These are phyloP conservation scores for Aricia artaxerxes DNA, from an alignment of 2,888 invertebrate genomes.

Conservation along the genomic window DNA sequence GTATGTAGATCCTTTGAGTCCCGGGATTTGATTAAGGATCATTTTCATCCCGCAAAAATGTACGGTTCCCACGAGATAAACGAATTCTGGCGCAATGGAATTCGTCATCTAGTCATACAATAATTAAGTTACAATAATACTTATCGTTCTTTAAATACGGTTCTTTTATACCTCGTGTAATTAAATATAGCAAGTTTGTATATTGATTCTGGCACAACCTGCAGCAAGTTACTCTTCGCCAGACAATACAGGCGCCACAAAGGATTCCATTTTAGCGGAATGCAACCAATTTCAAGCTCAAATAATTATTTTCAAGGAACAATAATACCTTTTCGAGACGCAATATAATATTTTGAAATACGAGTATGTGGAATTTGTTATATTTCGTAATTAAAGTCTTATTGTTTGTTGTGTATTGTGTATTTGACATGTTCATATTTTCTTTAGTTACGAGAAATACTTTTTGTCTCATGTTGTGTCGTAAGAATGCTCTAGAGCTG, in stretches of 20 bases:
- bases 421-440: background rate
- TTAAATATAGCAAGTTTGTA: slow-evolving; percentile 17
- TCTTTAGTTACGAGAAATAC: background rate
- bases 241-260: slow-evolving; percentile 31
- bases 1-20: too few species aligned
- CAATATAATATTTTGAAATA: background rate
- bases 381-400: background rate
- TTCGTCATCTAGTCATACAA: too few species aligned
- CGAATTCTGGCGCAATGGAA: too few species aligned
- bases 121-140: too few species aligned
- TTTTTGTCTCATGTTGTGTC: too few species aligned
- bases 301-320: slow-evolving; percentile 28
- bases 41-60: too few species aligned
- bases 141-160: background rate
- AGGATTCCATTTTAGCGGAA: slow-evolving; percentile 32
- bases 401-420: background rate
- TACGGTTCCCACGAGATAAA: too few species aligned
- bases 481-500: too few species aligned
- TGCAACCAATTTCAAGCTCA: slow-evolving; percentile 32
- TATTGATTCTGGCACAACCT: slow-evolving; percentile 22
- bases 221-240: slow-evolving; percentile 24
- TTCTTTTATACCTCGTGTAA: background rate
- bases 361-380: background rate
- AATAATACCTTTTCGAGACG: background rate
- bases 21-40: too few species aligned